Conservation (phyloP, 2,113 vertebrate genomes). For the Falcunculus frontatus region DNA sequence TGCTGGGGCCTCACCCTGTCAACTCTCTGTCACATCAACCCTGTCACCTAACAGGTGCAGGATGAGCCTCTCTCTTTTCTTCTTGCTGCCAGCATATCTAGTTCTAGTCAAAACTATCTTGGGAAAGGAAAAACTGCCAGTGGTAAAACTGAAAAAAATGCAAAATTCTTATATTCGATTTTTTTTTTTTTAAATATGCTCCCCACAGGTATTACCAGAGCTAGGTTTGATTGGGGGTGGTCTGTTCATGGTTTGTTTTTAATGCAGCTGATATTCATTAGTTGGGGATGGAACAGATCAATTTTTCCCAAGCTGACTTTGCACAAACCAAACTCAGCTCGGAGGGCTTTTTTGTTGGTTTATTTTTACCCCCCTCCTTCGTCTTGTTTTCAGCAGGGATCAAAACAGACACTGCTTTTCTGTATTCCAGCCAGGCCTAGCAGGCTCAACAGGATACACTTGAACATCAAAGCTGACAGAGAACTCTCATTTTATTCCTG, state of each 20-base stretch:
- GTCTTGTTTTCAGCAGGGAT: not conserved
- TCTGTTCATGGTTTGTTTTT: not conserved
- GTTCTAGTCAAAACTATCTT: not conserved
- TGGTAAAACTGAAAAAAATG: not conserved
- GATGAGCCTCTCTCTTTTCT: not conserved
- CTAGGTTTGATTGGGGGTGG: not conserved
- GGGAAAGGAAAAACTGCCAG: not conserved
- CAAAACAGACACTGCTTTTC: not conserved
- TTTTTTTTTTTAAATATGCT: not conserved
- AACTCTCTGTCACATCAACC: not conserved
- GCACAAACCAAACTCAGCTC: not conserved
- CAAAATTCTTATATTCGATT: not conserved
- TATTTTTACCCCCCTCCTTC: not conserved
- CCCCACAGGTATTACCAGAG: not conserved
- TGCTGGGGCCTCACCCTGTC: not conserved
- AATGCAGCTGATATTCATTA: not conserved
- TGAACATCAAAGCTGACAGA: constrained; percentile 5
- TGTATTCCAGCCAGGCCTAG: not conserved
- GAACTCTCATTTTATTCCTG: constrained; percentile 18
- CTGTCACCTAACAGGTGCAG: not conserved
- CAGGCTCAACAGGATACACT: not conserved
- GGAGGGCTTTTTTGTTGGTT: not conserved
- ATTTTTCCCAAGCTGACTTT: not conserved
- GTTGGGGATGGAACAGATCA: not conserved
- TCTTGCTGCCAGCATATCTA: not conserved